These are phyloP conservation scores for Indicator maculatus DNA, from an alignment of 2,113 vertebrate genomes.

Conservation along the genomic window DNA sequence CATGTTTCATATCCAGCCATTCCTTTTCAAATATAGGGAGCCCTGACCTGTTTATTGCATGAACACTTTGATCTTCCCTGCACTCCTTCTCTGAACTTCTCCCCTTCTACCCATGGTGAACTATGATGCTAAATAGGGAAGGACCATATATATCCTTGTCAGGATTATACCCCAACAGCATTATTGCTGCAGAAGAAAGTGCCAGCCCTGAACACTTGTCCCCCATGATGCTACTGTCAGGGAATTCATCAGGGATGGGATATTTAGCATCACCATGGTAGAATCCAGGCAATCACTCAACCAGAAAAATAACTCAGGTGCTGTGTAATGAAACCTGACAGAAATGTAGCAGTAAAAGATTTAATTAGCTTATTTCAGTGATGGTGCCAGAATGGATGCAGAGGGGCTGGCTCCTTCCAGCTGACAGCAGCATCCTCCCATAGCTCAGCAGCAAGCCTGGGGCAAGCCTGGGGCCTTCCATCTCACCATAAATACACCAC, in stretches of 20 bases:
- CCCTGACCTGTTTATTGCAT: neutral
- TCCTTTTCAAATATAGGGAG: neutral
- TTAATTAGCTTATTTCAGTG: constrained; percentile 12
- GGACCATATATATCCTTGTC: neutral
- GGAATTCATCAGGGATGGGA: neutral
- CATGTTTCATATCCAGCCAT: neutral
- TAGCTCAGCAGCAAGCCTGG: neutral
- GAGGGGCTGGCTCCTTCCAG: neutral
- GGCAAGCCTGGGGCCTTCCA: neutral
- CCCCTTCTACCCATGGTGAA: neutral
- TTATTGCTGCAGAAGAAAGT: neutral
- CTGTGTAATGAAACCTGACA: constrained; percentile 1
- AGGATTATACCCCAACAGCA: neutral
- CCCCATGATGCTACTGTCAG: neutral
- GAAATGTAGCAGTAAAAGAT: neutral
- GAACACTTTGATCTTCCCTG: neutral
- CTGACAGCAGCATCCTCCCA: neutral
- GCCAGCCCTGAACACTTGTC: neutral
- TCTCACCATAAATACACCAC: neutral
- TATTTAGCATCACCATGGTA: neutral
- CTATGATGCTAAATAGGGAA: neutral
- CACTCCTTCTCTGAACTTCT: neutral
- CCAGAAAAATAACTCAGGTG: constrained; percentile 3
- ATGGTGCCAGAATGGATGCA: neutral
- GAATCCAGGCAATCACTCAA: neutral